Evolutionary conservation across 2,797 vertebrate genomes (phyloP).

Genomic region (Eleutherodactylus coqui): DNA sequence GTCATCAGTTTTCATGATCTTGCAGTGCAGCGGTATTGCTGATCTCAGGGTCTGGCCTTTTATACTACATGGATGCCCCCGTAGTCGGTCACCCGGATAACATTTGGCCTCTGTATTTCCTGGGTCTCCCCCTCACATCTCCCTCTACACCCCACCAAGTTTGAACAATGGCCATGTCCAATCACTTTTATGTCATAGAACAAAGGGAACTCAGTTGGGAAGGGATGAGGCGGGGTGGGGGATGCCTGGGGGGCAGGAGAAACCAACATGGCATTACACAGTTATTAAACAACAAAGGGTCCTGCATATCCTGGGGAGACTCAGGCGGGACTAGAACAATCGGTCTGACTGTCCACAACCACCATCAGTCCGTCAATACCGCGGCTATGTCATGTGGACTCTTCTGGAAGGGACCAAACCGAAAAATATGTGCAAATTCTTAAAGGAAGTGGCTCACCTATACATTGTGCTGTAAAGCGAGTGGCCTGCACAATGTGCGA

Average conservation of each 20-base stretch:
- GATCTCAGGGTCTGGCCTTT: neutral
- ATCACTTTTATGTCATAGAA: slow-evolving; percentile 46
- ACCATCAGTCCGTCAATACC: too few species aligned
- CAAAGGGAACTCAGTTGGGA: slow-evolving; percentile 38
- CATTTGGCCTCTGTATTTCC: neutral
- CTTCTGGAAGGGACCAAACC: neutral
- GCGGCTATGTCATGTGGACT: neutral
- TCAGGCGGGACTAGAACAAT: neutral
- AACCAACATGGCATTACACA: neutral
- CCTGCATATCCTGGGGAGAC: neutral
- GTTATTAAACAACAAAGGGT: neutral
- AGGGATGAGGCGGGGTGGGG: neutral
- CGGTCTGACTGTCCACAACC: too few species aligned
- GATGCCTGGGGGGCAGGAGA: neutral
- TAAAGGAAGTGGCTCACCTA: too few species aligned
- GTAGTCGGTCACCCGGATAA: neutral
- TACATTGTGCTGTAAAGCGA: too few species aligned
- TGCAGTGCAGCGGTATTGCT: neutral
- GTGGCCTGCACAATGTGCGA: too few species aligned
- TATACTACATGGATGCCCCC: neutral
- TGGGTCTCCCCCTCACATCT: neutral
- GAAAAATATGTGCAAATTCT: neutral
- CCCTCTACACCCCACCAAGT: slow-evolving; percentile 34
- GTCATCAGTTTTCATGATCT: too few species aligned
- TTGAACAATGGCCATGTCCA: slow-evolving; percentile 27